phyloP scores from a whole-genome alignment of 2,888 invertebrate species.

The Zygogramma bicolorata region DNA sequence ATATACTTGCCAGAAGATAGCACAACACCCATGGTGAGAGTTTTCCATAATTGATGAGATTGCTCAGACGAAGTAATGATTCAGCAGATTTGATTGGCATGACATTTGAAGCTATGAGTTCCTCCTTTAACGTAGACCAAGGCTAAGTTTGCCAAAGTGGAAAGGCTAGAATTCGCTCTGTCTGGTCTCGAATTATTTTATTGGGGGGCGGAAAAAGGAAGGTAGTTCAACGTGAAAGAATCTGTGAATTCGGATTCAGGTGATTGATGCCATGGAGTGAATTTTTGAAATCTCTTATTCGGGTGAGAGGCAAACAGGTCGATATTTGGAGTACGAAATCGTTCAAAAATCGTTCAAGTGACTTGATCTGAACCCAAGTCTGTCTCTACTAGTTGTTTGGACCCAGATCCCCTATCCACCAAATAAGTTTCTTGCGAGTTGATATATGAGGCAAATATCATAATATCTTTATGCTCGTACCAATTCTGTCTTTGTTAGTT shows the following conservation, averaged over 20 bases:
- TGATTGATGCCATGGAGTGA: not conserved
- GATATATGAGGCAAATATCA: too few relatives aligned
- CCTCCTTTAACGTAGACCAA: too few relatives aligned
- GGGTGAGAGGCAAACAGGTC: not conserved
- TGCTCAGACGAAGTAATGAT: not conserved
- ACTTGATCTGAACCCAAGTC: too few relatives aligned
- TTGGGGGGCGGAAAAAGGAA: not conserved
- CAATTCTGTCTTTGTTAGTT: too few relatives aligned
- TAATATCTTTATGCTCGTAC: too few relatives aligned
- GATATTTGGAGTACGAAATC: too few relatives aligned
- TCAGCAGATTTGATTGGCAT: not conserved
- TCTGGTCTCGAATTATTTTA: not conserved
- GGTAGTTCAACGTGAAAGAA: not conserved
- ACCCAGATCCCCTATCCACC: too few relatives aligned
- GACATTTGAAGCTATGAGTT: too few relatives aligned
- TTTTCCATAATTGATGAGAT: not conserved
- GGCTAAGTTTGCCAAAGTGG: not conserved
- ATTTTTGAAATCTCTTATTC: not conserved
- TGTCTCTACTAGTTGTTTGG: too few relatives aligned
- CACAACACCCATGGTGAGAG: not conserved
- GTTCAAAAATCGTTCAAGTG: too few relatives aligned
- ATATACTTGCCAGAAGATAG: not conserved
- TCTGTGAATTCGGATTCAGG: not conserved
- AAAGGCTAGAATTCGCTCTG: not conserved
- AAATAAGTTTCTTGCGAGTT: too few relatives aligned